Conservation (phyloP, 2,113 vertebrate genomes). For the Prunella himalayana region DNA sequence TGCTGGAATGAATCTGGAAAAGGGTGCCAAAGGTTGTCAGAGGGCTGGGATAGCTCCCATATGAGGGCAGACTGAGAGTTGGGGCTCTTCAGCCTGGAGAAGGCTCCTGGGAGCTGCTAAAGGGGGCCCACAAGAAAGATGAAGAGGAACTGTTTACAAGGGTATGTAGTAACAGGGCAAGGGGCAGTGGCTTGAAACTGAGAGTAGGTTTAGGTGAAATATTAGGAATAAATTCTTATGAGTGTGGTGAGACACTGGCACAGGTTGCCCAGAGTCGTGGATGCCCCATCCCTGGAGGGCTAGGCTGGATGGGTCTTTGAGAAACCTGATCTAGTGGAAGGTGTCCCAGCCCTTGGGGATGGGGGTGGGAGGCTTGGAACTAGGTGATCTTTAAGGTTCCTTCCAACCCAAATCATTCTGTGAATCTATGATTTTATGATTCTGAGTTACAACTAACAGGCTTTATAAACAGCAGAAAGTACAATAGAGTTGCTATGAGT, state of each 20-base stretch:
- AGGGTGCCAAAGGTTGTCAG: neutral
- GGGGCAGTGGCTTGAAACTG: neutral
- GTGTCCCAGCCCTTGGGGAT: neutral
- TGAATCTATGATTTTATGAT: neutral
- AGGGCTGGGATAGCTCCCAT: neutral
- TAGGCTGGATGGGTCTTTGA: neutral
- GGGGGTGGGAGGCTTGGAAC: neutral
- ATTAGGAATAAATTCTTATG: neutral
- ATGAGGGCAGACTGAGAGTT: neutral
- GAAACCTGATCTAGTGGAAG: neutral
- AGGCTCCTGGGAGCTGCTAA: neutral
- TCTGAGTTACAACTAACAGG: neutral
- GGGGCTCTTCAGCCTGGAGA: neutral
- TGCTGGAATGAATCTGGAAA: neutral
- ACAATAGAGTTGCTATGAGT: constrained; percentile 33
- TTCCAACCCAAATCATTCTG: neutral
- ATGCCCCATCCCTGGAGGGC: neutral
- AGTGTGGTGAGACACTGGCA: neutral
- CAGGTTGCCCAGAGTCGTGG: neutral
- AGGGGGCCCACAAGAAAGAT: neutral
- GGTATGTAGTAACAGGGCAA: neutral
- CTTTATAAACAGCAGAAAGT: neutral
- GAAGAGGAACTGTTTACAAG: neutral
- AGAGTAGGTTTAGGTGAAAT: neutral
- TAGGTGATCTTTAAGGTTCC: neutral